Percentiles rank a stretch among this genome's conserved stretches.
Evolutionary conservation across 2,888 invertebrate species (phyloP).

Genomic region (Pristionchus fissidentatus): DNA sequence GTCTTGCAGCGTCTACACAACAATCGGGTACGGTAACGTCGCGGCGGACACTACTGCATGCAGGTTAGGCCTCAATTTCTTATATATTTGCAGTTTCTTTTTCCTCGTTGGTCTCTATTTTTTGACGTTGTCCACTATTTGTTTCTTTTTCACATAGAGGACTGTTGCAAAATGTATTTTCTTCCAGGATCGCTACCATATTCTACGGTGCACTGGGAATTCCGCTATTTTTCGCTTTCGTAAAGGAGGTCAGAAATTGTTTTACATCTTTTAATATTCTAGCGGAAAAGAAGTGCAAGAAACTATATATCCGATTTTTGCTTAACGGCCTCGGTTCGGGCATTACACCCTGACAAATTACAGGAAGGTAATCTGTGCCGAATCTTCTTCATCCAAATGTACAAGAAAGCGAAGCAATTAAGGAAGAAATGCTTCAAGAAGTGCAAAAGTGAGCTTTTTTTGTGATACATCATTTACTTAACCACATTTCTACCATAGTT

Average conservation of each 20-base stretch:
- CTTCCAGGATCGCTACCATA: conserved; percentile 59
- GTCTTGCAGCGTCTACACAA: conserved; percentile 67
- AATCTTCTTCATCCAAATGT: conserved; percentile 60
- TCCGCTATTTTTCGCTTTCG: conserved; percentile 71
- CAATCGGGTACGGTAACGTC: conserved; percentile 71
- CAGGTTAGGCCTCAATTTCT: conserved; percentile 36
- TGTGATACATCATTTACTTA: background rate
- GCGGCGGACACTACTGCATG: conserved; percentile 63
- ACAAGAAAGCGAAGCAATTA: conserved; percentile 58
- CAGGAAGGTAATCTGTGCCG: conserved; percentile 29
- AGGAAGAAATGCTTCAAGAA: conserved; percentile 33
- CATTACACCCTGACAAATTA: background rate
- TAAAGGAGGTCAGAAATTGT: conserved; percentile 60
- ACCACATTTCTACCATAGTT: background rate
- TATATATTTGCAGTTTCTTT: too few species aligned
- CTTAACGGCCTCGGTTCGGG: background rate
- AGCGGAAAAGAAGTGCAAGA: too few species aligned
- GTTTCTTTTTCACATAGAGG: too few species aligned
- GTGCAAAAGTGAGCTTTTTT: conserved; percentile 25
- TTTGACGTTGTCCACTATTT: too few species aligned
- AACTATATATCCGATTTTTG: background rate
- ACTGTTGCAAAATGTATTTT: too few species aligned
- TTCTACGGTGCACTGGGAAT: conserved; percentile 68
- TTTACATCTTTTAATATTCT: background rate
- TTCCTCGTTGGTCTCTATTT: too few species aligned